Conservation (phyloP, 2,113 vertebrate genomes). For the Burhinus bistriatus region DNA sequence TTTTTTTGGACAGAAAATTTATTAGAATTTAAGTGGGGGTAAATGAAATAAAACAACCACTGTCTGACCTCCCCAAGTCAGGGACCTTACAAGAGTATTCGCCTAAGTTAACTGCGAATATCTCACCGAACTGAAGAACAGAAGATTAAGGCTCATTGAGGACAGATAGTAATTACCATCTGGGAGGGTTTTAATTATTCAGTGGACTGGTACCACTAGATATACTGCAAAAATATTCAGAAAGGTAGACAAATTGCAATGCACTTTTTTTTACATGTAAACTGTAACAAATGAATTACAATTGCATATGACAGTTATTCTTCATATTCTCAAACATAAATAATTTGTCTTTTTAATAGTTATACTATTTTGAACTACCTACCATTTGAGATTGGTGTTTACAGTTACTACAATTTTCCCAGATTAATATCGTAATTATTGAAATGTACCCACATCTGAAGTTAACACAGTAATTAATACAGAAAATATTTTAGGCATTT, state of each 20-base stretch:
- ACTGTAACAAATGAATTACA: not conserved
- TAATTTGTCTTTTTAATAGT: not conserved
- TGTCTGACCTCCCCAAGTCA: not conserved
- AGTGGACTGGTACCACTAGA: not conserved
- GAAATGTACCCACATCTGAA: not conserved
- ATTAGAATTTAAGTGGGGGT: not conserved
- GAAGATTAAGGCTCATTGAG: not conserved
- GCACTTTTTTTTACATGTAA: not conserved
- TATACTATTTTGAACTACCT: not conserved
- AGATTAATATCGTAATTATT: not conserved
- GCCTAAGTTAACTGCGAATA: fast-evolving
- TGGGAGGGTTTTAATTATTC: not conserved
- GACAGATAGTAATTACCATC: not conserved
- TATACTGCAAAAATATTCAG: not conserved
- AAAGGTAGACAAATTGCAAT: not conserved
- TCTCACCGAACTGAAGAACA: not conserved
- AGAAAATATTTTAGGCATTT: not conserved
- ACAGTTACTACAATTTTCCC: not conserved
- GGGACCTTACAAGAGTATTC: fast-evolving
- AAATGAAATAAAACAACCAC: not conserved
- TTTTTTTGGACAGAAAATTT: not conserved
- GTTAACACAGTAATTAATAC: not conserved
- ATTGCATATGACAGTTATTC: not conserved
- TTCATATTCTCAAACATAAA: not conserved
- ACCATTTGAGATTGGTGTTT: not conserved